Evolutionary conservation across 2,113 vertebrate species (phyloP), one percentile per base, ranked within the genome.

Genomic region (Aix galericulata): DNA sequence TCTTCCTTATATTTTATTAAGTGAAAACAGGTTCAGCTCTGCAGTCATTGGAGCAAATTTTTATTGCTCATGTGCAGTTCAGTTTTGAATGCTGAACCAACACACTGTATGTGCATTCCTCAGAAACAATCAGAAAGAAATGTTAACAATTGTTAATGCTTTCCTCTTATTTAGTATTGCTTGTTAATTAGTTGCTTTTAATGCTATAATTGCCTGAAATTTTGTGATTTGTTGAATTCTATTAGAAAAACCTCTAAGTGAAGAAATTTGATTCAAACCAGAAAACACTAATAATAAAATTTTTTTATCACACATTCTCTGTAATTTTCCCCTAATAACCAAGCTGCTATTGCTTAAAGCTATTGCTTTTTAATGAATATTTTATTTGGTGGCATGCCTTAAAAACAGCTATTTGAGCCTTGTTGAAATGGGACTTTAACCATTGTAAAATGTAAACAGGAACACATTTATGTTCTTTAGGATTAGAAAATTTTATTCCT

Each of bases 1-100:
- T 25, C 22, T 82, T 75, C 31, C 26, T 44, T 17, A 32, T 0
- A 5, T 11, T 67, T 75, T 13, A 36, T 11, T 8, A 67, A 79
- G 8, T 5, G 27, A 16, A 63, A 68, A 76, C 69, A 53, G 44
- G 2, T 36, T 81, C 38, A 55, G 7, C 25, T 67, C 25, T 7
- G 8, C 18, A 8, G 12, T 29, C 2, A 0, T 5, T 46, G 13
- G 9, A 72, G 48, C 0, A 63, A 18, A 5, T 6, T 15, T 23
- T 52, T 29, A 81, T 75, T 81, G 11, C 25, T 58, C 20, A 44
- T 68, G 0, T 3, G 2, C 38, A 22, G 17, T 62, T 93, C 32
- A 40, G 11, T 82, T 91, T 89, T 87, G 36, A 46, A 56, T 59
- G 25, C 20, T 25, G 60, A 87, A 67, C 27, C 13, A 77, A 81